Percentiles rank a stretch among this genome's conserved stretches.
phyloP scores from a whole-genome alignment of 2,888 invertebrate genomes.

The Calephelis perditalis region DNA sequence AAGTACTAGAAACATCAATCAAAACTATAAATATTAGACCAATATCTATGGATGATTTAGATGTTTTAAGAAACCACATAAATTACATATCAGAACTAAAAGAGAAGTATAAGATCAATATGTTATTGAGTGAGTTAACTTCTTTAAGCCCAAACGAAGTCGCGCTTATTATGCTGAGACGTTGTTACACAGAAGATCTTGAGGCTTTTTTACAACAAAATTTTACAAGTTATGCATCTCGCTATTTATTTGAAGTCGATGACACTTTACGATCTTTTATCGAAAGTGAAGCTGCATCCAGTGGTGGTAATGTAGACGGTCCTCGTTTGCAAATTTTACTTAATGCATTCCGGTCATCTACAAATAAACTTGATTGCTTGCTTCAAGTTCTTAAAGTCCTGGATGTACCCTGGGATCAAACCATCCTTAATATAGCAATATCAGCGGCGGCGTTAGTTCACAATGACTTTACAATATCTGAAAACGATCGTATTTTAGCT shows the following conservation, averaged over 20 bases:
- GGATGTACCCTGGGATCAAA: conserved; percentile 64
- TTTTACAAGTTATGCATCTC: conserved; percentile 58
- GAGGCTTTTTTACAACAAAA: conserved; percentile 56
- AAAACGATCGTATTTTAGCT: conserved; percentile 50
- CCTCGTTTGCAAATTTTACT: conserved; percentile 55
- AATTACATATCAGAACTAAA: conserved; percentile 60
- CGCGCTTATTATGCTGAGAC: conserved; percentile 63
- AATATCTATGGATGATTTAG: conserved; percentile 64
- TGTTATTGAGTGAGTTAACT: conserved; percentile 61
- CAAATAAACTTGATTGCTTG: conserved; percentile 57
- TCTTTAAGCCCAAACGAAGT: conserved; percentile 62
- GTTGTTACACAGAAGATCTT: conserved; percentile 72
- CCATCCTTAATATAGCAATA: conserved; percentile 51
- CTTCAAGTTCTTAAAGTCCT: conserved; percentile 62
- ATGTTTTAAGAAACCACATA: conserved; percentile 57
- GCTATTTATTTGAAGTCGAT: conserved; percentile 63
- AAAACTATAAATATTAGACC: conserved; percentile 59
- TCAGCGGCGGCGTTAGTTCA: conserved; percentile 49
- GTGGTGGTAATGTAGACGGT: conserved; percentile 63
- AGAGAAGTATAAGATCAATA: conserved; percentile 69
- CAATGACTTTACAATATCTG: conserved; percentile 59
- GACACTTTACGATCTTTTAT: conserved; percentile 58
- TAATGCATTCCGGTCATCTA: conserved; percentile 51
- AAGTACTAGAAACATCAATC: conserved; percentile 53
- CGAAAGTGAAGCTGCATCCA: conserved; percentile 59